phyloP scores from a whole-genome alignment of 2,113 vertebrate species.

The Phylloscopus trochilus region DNA sequence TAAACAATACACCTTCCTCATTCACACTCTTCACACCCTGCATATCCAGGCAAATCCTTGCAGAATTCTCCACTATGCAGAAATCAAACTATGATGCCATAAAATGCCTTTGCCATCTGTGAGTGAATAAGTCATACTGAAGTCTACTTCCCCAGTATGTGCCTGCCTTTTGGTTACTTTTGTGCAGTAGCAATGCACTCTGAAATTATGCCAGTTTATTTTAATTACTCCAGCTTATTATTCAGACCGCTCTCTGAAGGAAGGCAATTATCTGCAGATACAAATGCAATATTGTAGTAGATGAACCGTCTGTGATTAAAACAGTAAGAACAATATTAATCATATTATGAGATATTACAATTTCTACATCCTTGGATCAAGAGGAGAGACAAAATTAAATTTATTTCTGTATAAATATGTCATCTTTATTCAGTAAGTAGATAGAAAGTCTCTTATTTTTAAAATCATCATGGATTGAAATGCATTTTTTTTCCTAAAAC shows the following conservation, averaged over 20 bases:
- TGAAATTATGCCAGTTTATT: slow-evolving; percentile 66
- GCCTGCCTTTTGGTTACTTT: slow-evolving; percentile 40
- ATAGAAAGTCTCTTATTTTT: slow-evolving; percentile 19
- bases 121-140: slow-evolving; percentile 26
- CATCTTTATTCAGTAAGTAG: slow-evolving; percentile 46
- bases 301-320: slow-evolving; percentile 62
- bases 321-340: slow-evolving; percentile 70
- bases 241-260: slow-evolving; percentile 53
- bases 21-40: background rate
- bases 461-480: slow-evolving; percentile 29
- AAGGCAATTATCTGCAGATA: slow-evolving; percentile 68
- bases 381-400: slow-evolving; percentile 32
- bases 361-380: slow-evolving; percentile 32
- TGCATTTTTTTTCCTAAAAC: background rate
- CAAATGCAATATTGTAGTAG: slow-evolving; percentile 62
- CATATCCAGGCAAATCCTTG: background rate
- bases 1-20: background rate
- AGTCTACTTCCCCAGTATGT: slow-evolving; percentile 36
- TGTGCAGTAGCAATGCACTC: slow-evolving; percentile 25
- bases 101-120: slow-evolving; percentile 46
- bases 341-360: slow-evolving; percentile 52
- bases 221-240: slow-evolving; percentile 66
- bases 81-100: background rate
- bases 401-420: slow-evolving; percentile 52
- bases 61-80: background rate